Evolutionary conservation across 2,888 invertebrate genomes (phyloP).

Genomic region (Isotomurus palustris): DNA sequence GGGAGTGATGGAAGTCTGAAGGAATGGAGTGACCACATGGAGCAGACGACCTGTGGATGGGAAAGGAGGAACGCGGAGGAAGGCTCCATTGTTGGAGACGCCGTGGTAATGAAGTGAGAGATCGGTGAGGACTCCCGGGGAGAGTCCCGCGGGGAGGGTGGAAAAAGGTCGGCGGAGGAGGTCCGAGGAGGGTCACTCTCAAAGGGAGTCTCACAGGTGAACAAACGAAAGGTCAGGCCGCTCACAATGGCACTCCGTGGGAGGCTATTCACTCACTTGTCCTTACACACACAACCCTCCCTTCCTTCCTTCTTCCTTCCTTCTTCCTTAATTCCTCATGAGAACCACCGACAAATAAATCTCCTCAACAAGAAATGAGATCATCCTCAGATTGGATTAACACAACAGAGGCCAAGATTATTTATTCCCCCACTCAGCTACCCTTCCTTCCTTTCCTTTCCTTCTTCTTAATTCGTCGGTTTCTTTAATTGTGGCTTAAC

Average conservation of each 20-base stretch:
- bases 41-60: slow-evolving; percentile 10
- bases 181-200: slow-evolving; percentile 40
- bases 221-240: slow-evolving; percentile 2
- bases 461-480: slow-evolving; percentile 44
- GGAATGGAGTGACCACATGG: background rate
- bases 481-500: slow-evolving; percentile 46
- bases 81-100: background rate
- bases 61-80: slow-evolving; percentile 6
- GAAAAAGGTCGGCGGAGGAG: slow-evolving; percentile 45
- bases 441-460: slow-evolving; percentile 20
- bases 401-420: no score
- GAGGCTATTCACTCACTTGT: slow-evolving; percentile 8
- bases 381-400: no score
- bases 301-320: slow-evolving; percentile 12
- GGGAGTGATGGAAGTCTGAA: no score
- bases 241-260: background rate
- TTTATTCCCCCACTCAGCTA: no score
- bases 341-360: background rate
- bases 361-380: no score
- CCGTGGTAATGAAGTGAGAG: slow-evolving; percentile 34
- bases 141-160: slow-evolving; percentile 40
- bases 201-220: slow-evolving; percentile 20
- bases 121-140: slow-evolving; percentile 34
- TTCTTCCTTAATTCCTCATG: slow-evolving; percentile 8
- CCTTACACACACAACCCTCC: slow-evolving; percentile 9